A percentile compares a stretch with the other conserved stretches of the same genome.
phyloP scores from a whole-genome alignment of 2,888 invertebrate species.

The Papilio demoleus region DNA sequence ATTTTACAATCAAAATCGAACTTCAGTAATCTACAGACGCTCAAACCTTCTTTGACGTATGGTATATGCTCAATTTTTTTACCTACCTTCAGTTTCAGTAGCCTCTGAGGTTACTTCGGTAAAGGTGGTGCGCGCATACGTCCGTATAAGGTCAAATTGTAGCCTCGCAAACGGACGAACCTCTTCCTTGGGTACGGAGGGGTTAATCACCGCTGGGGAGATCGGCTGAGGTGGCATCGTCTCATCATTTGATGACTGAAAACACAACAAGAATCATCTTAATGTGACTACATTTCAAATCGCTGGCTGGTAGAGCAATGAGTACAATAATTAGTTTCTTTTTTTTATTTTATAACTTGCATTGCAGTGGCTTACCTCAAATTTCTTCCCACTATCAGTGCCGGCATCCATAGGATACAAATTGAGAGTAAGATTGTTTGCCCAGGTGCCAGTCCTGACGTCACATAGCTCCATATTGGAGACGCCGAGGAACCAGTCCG shows the following conservation, averaged over 20 bases:
- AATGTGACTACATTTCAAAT: too few species aligned
- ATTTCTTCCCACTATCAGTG: slow-evolving; percentile 95
- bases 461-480: slow-evolving; percentile 94
- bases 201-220: slow-evolving; percentile 54
- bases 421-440: slow-evolving; percentile 90
- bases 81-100: slow-evolving; percentile 43
- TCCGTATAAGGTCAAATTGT: slow-evolving; percentile 63
- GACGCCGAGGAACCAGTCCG: slow-evolving; percentile 98
- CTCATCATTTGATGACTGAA: slow-evolving; percentile 72
- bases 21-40: background rate
- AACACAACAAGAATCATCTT: too few species aligned
- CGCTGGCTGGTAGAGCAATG: too few species aligned
- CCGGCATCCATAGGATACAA: slow-evolving; percentile 98
- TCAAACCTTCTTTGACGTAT: background rate
- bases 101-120: slow-evolving; percentile 26
- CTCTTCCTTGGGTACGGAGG: slow-evolving; percentile 53
- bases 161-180: slow-evolving; percentile 70
- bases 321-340: too few species aligned
- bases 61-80: background rate
- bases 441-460: slow-evolving; percentile 89
- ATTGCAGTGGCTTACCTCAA: slow-evolving; percentile 91
- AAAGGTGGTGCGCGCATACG: slow-evolving; percentile 60
- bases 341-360: too few species aligned
- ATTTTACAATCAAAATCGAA: background rate
- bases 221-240: slow-evolving; percentile 73